phyloP scores from a whole-genome alignment of 2,888 invertebrate genomes.

The Sphaeridia pumilis region DNA sequence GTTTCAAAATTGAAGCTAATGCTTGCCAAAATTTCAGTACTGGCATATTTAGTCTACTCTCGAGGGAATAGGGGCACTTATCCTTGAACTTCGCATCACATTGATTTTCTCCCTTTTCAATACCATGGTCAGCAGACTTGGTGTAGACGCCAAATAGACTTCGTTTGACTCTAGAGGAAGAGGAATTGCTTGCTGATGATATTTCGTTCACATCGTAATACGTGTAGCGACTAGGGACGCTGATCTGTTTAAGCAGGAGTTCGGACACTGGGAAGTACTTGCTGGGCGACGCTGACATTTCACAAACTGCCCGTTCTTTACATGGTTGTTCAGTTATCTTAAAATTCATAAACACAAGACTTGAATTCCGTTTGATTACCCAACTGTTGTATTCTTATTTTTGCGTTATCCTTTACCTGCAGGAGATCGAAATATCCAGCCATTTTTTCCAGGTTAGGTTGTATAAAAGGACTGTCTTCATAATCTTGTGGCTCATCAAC shows the following conservation, averaged over 20 bases:
- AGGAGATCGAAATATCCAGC: slow-evolving; percentile 30
- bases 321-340: slow-evolving; percentile 35
- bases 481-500: neutral
- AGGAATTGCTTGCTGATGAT: too few relatives aligned
- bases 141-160: slow-evolving; percentile 32
- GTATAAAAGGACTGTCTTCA: slow-evolving; percentile 21
- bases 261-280: slow-evolving; percentile 35
- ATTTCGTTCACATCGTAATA: slow-evolving; percentile 5
- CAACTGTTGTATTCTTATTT: neutral
- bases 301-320: slow-evolving; percentile 36
- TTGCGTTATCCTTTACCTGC: slow-evolving; percentile 18
- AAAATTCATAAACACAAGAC: neutral
- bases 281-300: slow-evolving; percentile 35
- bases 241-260: slow-evolving; percentile 29
- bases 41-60: slow-evolving; percentile 35
- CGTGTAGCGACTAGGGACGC: slow-evolving; percentile 20
- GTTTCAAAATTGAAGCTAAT: slow-evolving; percentile 28
- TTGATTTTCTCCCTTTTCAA: slow-evolving; percentile 16
- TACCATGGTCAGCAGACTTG: slow-evolving; percentile 31
- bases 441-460: slow-evolving; percentile 25
- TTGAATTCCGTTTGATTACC: neutral
- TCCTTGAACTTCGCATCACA: slow-evolving; percentile 24
- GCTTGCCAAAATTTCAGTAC: slow-evolving; percentile 36
- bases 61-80: slow-evolving; percentile 29
- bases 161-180: neutral